phyloP scores from a whole-genome alignment of 2,888 invertebrate genomes.

The Sesamia inferens region DNA sequence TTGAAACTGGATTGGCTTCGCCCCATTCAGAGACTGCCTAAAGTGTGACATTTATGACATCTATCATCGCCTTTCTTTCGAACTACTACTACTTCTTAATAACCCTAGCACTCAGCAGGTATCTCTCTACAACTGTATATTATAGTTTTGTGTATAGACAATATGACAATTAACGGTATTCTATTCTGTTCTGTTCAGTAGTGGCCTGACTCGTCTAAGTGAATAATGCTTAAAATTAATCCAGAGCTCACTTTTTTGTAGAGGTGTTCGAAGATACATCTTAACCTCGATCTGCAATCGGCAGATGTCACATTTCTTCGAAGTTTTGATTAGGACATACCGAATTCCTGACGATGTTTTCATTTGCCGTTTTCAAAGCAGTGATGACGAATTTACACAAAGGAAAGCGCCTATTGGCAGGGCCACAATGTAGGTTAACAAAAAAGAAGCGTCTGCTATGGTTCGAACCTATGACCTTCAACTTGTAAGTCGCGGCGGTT shows the following conservation, averaged over 20 bases:
- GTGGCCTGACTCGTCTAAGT: background rate
- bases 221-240: background rate
- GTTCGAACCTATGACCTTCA: background rate
- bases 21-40: no score
- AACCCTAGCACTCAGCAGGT: no score
- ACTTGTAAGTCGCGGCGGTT: background rate
- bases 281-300: background rate
- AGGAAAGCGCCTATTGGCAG: background rate
- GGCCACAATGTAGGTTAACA: background rate
- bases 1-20: no score
- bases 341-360: background rate
- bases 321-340: background rate
- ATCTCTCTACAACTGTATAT: background rate
- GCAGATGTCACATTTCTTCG: background rate
- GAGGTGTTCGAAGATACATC: background rate
- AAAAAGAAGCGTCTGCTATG: no score
- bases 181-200: background rate
- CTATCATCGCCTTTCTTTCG: no score
- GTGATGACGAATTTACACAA: background rate
- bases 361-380: background rate
- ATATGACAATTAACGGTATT: background rate
- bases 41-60: no score
- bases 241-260: background rate
- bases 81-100: no score
- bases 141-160: background rate